These are phyloP conservation scores for Harlomillsia oculata DNA, from an alignment of 1,140 invertebrate species.

Conservation along the genomic window DNA sequence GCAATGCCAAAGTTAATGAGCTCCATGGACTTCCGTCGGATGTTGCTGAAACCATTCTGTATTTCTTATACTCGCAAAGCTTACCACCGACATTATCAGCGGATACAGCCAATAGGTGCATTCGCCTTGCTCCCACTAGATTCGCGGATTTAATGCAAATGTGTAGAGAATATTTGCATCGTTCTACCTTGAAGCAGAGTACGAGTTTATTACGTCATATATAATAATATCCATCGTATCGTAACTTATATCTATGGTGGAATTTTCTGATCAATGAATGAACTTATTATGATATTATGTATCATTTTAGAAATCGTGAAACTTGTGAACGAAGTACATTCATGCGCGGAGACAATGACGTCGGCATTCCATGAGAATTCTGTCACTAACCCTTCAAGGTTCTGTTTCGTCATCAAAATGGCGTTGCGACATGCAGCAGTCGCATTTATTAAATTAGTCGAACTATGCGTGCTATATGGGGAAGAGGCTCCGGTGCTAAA, in stretches of 20 bases:
- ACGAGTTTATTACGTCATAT: conserved; percentile 36
- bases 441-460: conserved; percentile 38
- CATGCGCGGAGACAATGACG: conserved; percentile 41
- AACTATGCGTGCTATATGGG: conserved; percentile 35
- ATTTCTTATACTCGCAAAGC: conserved; percentile 57
- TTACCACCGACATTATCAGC: conserved; percentile 49
- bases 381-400: conserved; percentile 45
- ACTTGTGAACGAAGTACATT: conserved; percentile 52
- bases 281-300: conserved; percentile 10
- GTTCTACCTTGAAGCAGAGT: conserved; percentile 55
- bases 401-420: conserved; percentile 53
- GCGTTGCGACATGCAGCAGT: conserved; percentile 50
- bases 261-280: not conserved
- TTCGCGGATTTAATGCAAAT: conserved; percentile 47
- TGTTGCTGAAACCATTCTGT: conserved; percentile 49
- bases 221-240: no score
- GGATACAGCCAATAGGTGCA: conserved; percentile 47
- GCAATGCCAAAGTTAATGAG: conserved; percentile 47
- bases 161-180: conserved; percentile 51
- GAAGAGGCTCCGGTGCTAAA: conserved; percentile 35
- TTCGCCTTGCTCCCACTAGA: conserved; percentile 44
- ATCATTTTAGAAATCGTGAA: conserved; percentile 49
- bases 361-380: conserved; percentile 32
- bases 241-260: no score
- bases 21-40: conserved; percentile 48